Evolutionary conservation across 2,888 invertebrate genomes (phyloP).

Genomic region (Melipona bicolor): DNA sequence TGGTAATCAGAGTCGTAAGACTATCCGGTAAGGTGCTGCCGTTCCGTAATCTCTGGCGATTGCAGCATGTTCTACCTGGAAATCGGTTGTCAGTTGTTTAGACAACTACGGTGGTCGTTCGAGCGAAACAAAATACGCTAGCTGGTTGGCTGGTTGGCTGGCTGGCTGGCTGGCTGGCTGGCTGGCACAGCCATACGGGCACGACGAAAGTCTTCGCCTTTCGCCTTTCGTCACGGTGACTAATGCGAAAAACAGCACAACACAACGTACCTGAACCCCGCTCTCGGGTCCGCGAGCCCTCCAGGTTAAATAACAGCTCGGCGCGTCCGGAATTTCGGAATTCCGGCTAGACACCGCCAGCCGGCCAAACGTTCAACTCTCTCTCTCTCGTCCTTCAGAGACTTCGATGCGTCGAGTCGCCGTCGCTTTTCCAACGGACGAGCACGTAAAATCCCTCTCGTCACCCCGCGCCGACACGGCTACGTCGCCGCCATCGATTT

Average conservation of each 20-base stretch:
- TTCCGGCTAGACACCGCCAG: conserved; percentile 11
- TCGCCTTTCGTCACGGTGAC: conserved; percentile 71
- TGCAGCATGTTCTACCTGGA: conserved; percentile 55
- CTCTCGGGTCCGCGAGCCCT: conserved; percentile 6
- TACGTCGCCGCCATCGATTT: conserved; percentile 27
- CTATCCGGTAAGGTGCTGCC: conserved; percentile 20
- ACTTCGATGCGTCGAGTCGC: conserved; percentile 46
- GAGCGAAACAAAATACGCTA: conserved; percentile 63
- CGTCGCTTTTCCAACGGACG: conserved; percentile 5
- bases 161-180: no score
- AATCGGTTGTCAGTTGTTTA: conserved; percentile 50
- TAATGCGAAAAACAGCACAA: conserved; percentile 66
- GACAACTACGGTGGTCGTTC: conserved; percentile 55
- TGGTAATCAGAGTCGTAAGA: conserved; percentile 24
- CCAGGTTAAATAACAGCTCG: conserved; percentile 61
- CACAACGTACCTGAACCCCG: conserved; percentile 4
- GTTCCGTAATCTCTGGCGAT: conserved; percentile 53
- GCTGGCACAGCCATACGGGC: conserved; percentile 27
- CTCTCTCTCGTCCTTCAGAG: conserved; percentile 29
- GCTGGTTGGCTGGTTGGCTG: neutral
- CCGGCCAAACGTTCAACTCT: conserved; percentile 23
- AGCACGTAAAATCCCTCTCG: neutral
- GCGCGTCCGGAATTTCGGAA: conserved; percentile 61
- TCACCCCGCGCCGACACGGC: neutral
- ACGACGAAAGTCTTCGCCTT: conserved; percentile 58